phyloP scores from a whole-genome alignment of 2,113 vertebrate species.

The Triplophysa dalaica region DNA sequence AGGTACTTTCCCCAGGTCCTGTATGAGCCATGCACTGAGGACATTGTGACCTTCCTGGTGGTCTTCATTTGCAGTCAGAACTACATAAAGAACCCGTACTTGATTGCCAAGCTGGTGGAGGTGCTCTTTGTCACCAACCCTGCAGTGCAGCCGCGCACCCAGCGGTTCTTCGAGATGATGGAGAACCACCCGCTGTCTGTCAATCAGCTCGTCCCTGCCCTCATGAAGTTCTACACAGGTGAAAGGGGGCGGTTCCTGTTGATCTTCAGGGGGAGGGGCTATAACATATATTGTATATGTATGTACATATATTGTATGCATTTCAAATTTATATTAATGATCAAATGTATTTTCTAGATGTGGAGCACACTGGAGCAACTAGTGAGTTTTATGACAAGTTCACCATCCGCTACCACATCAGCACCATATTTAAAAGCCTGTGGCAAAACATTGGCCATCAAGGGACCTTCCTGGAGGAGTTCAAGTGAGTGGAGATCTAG shows the following conservation, averaged over 20 bases:
- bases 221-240: constrained; percentile 99
- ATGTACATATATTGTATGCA: no score
- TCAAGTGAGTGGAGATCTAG: constrained; percentile 86
- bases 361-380: constrained; percentile 96
- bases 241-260: constrained; percentile 14
- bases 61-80: constrained; percentile 99
- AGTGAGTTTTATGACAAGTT: constrained; percentile 99
- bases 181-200: constrained; percentile 94
- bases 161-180: constrained; percentile 98
- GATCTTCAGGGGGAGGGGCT: background rate
- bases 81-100: constrained; percentile 97
- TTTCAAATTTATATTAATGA: background rate
- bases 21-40: constrained; percentile 97
- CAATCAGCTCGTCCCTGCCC: constrained; percentile 93
- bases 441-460: constrained; percentile 98
- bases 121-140: constrained; percentile 99
- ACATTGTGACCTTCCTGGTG: constrained; percentile 94
- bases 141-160: constrained; percentile 93
- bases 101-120: constrained; percentile 97
- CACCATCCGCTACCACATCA: constrained; percentile 98
- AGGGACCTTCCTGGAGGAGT: constrained; percentile 98
- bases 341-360: constrained; percentile 74
- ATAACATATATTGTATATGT: no score
- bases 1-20: constrained; percentile 98
- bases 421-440: constrained; percentile 98